phyloP scores from a whole-genome alignment of 2,797 vertebrate genomes.

The Rhinichthys osculus region DNA sequence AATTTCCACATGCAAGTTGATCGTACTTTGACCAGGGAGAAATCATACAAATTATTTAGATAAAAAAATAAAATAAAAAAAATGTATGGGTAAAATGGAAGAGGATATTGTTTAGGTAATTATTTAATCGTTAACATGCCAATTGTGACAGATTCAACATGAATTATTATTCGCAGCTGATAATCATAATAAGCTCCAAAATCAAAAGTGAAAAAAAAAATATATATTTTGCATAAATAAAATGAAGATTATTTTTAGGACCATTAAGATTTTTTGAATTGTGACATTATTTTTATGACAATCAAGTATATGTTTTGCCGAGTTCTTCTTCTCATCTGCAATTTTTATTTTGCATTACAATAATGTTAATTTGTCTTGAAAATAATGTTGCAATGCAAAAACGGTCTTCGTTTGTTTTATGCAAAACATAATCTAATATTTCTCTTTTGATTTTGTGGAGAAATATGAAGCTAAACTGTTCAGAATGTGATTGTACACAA shows the following conservation, averaged over 20 bases:
- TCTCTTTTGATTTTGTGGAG: neutral
- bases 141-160: neutral
- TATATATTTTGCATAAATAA: neutral
- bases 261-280: neutral
- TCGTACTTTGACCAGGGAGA: neutral
- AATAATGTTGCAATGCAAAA: constrained; percentile 9
- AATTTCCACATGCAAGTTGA: neutral
- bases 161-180: neutral
- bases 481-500: constrained; percentile 7
- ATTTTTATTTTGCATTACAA: neutral
- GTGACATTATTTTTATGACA: constrained; percentile 9
- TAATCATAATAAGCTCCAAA: neutral
- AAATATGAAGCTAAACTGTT: neutral
- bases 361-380: neutral
- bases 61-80: neutral
- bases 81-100: neutral
- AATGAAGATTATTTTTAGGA: neutral
- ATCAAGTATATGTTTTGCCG: neutral
- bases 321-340: neutral
- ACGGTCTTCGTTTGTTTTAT: neutral
- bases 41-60: neutral
- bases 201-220: neutral
- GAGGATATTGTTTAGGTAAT: neutral
- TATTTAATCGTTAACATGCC: neutral
- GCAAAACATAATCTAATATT: neutral